Percentiles rank a stretch among this genome's conserved stretches.
These are phyloP conservation scores for Sebastes trivittatus DNA, from an alignment of 2,797 vertebrate genomes.

Conservation along the genomic window DNA sequence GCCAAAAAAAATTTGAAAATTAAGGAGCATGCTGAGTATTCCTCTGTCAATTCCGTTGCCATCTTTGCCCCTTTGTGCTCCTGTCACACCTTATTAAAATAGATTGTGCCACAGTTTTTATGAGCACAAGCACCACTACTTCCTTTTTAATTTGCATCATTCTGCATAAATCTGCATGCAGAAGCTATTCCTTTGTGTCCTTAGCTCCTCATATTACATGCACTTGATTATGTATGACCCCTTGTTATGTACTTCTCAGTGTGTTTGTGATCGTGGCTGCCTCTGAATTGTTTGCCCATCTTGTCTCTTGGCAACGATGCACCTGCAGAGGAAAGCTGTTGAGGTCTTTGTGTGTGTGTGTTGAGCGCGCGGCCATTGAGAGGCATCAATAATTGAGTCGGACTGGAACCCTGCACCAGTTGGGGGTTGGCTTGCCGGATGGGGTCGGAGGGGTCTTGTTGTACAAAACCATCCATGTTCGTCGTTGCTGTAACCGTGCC, in stretches of 20 bases:
- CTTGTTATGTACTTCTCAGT: constrained; percentile 52
- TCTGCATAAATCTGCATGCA: constrained; percentile 71
- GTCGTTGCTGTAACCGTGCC: not conserved
- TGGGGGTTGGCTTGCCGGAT: constrained; percentile 63
- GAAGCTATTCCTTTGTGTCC: constrained; percentile 45
- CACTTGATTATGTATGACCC: constrained; percentile 63
- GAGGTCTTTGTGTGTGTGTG: constrained; percentile 43
- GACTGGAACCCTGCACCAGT: constrained; percentile 70
- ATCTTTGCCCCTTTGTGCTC: constrained; percentile 38
- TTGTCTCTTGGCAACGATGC: constrained; percentile 77
- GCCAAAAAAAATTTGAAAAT: constrained; percentile 31
- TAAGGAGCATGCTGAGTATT: constrained; percentile 38
- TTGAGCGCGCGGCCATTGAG: constrained; percentile 61
- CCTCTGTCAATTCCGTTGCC: constrained; percentile 15
- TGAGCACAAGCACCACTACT: not conserved
- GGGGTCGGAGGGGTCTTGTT: constrained; percentile 24
- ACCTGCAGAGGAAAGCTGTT: constrained; percentile 70
- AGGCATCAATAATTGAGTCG: constrained; percentile 81
- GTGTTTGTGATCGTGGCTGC: constrained; percentile 44
- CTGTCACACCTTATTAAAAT: constrained; percentile 56
- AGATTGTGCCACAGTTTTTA: constrained; percentile 11
- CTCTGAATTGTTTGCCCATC: constrained; percentile 55
- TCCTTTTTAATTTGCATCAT: constrained; percentile 41
- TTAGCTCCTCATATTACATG: constrained; percentile 36
- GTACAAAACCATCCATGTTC: constrained; percentile 19